Evolutionary conservation across 1,140 invertebrate species (phyloP).

Genomic region (Bombus sylvicola): DNA sequence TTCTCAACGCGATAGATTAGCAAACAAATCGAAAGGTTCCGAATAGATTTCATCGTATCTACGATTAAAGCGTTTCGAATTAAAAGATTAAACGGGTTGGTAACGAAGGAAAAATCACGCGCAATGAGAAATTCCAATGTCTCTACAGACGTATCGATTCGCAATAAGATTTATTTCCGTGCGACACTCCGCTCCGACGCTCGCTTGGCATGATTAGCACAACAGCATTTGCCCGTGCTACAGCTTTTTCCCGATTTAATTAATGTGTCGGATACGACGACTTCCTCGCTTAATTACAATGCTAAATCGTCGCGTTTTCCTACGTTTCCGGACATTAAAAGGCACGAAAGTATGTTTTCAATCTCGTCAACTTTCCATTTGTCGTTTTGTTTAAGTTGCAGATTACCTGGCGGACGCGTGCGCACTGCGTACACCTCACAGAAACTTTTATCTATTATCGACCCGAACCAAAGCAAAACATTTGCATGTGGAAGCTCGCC

Average conservation of each 20-base stretch:
- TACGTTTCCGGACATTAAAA: background rate
- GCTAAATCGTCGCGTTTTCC: background rate
- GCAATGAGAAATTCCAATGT: background rate
- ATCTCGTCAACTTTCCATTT: slow-evolving; percentile 2
- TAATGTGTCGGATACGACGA: background rate
- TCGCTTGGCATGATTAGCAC: background rate
- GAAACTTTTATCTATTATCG: background rate
- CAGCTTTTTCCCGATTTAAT: slow-evolving; percentile 16
- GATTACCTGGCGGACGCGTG: background rate
- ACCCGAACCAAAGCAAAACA: background rate
- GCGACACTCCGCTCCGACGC: background rate
- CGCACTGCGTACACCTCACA: no score
- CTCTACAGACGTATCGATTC: slow-evolving; percentile 12
- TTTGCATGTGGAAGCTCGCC: no score
- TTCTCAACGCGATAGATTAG: background rate
- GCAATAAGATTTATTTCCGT: slow-evolving; percentile 20
- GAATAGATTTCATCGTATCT: background rate
- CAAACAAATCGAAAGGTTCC: background rate
- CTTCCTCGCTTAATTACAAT: slow-evolving; percentile 3
- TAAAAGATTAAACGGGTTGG: background rate
- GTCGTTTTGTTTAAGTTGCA: background rate
- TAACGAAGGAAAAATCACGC: background rate
- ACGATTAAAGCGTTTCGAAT: background rate
- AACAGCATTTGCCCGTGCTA: background rate
- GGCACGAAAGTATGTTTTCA: background rate